Base-by-base conservation (phyloP, 2,113 vertebrate species). In the Baryphthengus martii region DNA sequence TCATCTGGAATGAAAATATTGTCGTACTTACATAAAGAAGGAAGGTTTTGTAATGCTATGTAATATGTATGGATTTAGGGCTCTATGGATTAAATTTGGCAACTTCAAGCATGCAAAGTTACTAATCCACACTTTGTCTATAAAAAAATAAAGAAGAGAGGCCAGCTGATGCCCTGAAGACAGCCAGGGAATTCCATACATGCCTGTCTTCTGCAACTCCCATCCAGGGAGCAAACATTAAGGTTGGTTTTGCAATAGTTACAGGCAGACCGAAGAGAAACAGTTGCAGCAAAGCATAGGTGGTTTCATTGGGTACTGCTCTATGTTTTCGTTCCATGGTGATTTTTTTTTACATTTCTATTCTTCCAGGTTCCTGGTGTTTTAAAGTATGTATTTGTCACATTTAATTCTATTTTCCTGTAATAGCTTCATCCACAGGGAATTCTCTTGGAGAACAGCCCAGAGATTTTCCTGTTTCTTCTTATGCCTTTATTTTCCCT, bases 381-480 rank as follows among this genome's bases (percentile, higher is more conserved):
- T 94, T 94, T 55, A 85, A 91, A 90, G 44, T 85, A 40, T 58
- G 33, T 81, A 62, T 92, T 90, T 93, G 53, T 89, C 74, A 92
- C 73, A 85, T 95, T 87, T 92, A 89, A 79, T 89, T 84, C 45
- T 82, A 40, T 94, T 87, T 90, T 85, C 25, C 65, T 89, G 19
- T 89, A 89, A 79, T 82, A 85, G 49, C 40, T 90, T 95, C 73
- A 82, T 79, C 56, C 66, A 49, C 33, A 84, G 76, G 40, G 33
- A 96, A 88, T 88, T 83, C 58, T 80, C 42, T 84, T 96, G 83
- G 90, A 93, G 62, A 92, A 58, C 20, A 68, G 73, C 80, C 88
- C 86, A 82, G 88, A 94, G 40, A 89, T 68, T 93, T 96, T 95
- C 84, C 61, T 90, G 40, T 94, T 95, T 71, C 35, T 88, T 95